A percentile compares a stretch with the other conserved stretches of the same genome.
phyloP scores from a whole-genome alignment of 2,888 invertebrate genomes.

The Dolichopus griseipennis region DNA sequence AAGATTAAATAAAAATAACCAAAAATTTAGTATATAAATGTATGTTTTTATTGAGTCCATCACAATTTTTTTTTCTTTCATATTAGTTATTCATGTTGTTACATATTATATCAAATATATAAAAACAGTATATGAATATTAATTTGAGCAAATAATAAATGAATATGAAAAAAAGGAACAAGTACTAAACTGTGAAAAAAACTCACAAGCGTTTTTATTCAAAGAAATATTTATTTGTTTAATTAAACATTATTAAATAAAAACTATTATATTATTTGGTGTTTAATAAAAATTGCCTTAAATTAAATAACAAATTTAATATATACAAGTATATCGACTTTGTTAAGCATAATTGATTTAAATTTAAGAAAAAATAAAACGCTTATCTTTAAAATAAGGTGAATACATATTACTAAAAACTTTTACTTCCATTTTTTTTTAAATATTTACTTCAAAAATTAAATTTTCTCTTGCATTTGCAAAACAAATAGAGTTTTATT shows the following conservation, averaged over 20 bases:
- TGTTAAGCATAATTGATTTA: no score
- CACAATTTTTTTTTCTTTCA: constrained; percentile 15
- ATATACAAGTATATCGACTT: no score
- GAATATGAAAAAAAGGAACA: constrained; percentile 21
- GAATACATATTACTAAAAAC: no score
- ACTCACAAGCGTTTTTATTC: constrained; percentile 45
- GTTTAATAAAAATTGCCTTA: constrained; percentile 23
- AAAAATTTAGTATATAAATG: no score
- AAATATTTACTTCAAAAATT: no score
- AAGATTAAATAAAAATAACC: no score
- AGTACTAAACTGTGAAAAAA: constrained; percentile 18
- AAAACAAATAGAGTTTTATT: no score
- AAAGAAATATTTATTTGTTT: constrained; percentile 36
- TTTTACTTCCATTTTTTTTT: no score
- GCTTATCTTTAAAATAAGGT: no score
- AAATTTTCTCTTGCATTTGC: no score
- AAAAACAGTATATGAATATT: constrained; percentile 8
- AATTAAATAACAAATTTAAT: constrained; percentile 13
- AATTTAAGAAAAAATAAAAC: no score
- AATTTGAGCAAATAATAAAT: constrained; percentile 13
- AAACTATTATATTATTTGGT: constrained; percentile 25
- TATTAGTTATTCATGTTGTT: constrained; percentile 15
- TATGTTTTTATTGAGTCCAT: constrained; percentile 17
- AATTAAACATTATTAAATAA: constrained; percentile 7
- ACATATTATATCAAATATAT: constrained; percentile 22